Conservation (phyloP, 2,797 vertebrate genomes). For the Alcedo atthis region DNA sequence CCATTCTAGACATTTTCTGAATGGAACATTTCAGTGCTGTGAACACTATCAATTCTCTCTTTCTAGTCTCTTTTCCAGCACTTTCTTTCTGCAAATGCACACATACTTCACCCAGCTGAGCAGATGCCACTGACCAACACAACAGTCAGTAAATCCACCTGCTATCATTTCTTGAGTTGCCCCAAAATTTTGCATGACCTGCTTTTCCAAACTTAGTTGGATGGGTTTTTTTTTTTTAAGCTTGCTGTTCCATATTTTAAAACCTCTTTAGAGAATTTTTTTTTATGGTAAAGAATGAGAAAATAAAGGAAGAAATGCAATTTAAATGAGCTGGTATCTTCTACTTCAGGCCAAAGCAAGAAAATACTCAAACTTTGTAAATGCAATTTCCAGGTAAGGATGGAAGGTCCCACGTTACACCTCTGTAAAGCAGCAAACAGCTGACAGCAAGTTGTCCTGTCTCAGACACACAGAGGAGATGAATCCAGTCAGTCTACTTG, state of each 20-base stretch:
- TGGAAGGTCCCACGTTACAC: background rate
- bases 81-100: background rate
- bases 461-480: background rate
- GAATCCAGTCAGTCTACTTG: slow-evolving; percentile 35
- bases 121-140: background rate
- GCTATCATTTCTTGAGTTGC: background rate
- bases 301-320: background rate
- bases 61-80: background rate
- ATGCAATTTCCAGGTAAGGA: background rate
- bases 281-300: background rate
- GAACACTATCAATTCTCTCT: background rate
- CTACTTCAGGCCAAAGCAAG: background rate
- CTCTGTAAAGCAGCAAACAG: background rate
- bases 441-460: background rate
- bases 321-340: background rate
- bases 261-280: background rate
- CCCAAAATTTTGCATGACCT: background rate
- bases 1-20: background rate
- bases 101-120: background rate
- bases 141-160: background rate
- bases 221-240: background rate
- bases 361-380: background rate
- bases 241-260: background rate
- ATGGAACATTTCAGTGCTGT: background rate
- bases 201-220: background rate